These are phyloP conservation scores for Lordiphosa fenestrarum DNA, from an alignment of 2,888 invertebrate species.

Conservation along the genomic window DNA sequence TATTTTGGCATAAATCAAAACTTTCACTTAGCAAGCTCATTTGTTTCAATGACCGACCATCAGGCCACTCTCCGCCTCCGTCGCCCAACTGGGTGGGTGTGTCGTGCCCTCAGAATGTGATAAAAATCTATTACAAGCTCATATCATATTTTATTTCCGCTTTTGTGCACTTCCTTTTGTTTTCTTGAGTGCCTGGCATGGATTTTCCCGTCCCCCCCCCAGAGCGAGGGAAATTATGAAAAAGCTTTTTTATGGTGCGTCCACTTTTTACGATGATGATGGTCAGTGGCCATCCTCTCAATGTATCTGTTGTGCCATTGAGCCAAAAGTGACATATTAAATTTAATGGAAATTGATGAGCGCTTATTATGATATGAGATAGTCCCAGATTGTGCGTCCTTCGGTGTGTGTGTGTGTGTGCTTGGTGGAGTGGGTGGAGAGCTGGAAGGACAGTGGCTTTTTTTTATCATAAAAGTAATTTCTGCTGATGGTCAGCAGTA, in stretches of 20 bases:
- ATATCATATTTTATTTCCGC: constrained; percentile 74
- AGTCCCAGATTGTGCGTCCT: constrained; percentile 31
- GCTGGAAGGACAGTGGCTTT: constrained; percentile 25
- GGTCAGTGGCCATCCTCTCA: constrained; percentile 13
- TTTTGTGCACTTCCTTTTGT: constrained; percentile 42
- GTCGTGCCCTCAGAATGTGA: constrained; percentile 61
- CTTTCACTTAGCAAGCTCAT: constrained; percentile 75
- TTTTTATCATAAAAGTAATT: constrained; percentile 71
- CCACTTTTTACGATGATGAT: constrained; percentile 67
- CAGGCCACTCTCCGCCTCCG: background rate
- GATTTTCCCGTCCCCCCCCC: constrained; percentile 14
- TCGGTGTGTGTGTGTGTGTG: constrained; percentile 15
- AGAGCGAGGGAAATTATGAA: constrained; percentile 74
- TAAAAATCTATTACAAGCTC: constrained; percentile 77
- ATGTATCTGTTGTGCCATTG: constrained; percentile 42
- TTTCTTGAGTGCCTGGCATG: constrained; percentile 17
- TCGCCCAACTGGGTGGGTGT: background rate
- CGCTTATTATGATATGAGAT: constrained; percentile 78
- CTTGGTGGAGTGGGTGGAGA: constrained; percentile 15
- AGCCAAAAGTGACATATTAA: constrained; percentile 76
- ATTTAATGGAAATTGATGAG: constrained; percentile 80
- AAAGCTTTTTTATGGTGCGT: constrained; percentile 77
- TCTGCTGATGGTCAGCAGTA: constrained; percentile 68
- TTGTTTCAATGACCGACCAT: constrained; percentile 68
- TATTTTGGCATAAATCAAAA: constrained; percentile 74